phyloP scores from a whole-genome alignment of 2,113 vertebrate species.

The Hucho hucho region DNA sequence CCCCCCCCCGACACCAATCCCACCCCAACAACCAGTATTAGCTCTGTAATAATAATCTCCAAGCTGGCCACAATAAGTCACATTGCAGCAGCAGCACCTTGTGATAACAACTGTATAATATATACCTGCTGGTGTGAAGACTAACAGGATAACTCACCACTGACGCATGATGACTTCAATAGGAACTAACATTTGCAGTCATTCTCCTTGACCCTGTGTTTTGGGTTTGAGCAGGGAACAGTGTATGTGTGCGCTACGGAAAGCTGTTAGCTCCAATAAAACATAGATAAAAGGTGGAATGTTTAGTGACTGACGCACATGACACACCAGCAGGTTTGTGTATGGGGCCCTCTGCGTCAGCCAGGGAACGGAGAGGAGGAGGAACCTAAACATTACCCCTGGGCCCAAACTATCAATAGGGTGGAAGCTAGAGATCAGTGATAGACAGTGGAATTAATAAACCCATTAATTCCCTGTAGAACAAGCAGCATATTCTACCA shows the following conservation, averaged over 20 bases:
- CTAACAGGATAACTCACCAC: slow-evolving; percentile 23
- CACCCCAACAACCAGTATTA: too few relatives aligned
- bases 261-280: slow-evolving; percentile 30
- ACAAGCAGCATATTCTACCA: too few relatives aligned
- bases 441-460: too few relatives aligned
- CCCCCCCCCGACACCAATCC: too few relatives aligned
- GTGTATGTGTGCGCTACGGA: too few relatives aligned
- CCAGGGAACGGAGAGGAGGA: not conserved
- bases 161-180: too few relatives aligned
- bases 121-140: not conserved
- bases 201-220: not conserved
- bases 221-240: too few relatives aligned
- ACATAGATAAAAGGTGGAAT: not conserved
- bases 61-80: not conserved
- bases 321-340: not conserved
- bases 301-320: not conserved
- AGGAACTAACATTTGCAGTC: not conserved
- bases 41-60: not conserved
- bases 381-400: too few relatives aligned
- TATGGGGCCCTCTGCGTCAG: not conserved
- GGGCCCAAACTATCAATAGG: too few relatives aligned
- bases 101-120: not conserved
- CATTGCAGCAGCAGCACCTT: not conserved
- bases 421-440: too few relatives aligned
- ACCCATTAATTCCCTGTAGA: too few relatives aligned